Evolutionary conservation across 2,113 vertebrate genomes (phyloP), one percentile per base, ranked within the genome.

Genomic region (Gallinago jamesoni): DNA sequence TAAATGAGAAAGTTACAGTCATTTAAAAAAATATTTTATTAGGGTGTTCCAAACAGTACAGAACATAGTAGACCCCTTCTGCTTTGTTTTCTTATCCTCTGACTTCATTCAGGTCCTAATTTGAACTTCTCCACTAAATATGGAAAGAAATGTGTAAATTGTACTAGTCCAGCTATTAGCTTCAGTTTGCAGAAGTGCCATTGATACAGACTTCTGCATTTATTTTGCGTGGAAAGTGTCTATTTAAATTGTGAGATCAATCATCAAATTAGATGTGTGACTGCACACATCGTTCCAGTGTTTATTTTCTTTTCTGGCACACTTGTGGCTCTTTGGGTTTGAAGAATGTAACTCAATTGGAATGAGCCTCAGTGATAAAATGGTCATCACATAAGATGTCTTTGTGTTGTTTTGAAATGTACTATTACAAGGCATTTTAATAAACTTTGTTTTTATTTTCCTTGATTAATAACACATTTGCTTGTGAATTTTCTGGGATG

Each of bases 391-490:
- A 84, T 94, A 97, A 96, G 96, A 96, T 95, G 97, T 96, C 98
- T 97, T 98, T 98, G 97, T 97, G 93, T 96, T 97, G 97, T 98
- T 98, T 98, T 97, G 98, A 97, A 97, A 98, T 96, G 97, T 91
- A 98, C 93, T 96, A 96, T 98, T 98, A 98, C 96, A 97, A 96
- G 95, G 95, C 96, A 98, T 98, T 99, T 99, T 99, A 99, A 99
- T 99, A 99, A 99, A 99, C 98, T 98, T 98, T 99, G 99, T 99
- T 99, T 99, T 98, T 98, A 98, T 99, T 99, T 99, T 97, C 96
- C 98, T 98, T 99, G 98, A 99, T 99, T 99, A 98, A 98, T 98
- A 99, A 99, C 99, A 99, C 99, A 99, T 99, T 99, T 98, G 98
- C 98, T 97, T 93, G 97, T 98, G 98, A 98, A 97, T 95, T 97